These are phyloP conservation scores for Lithophane leautieri DNA, from an alignment of 2,888 invertebrate genomes.

Conservation along the genomic window DNA sequence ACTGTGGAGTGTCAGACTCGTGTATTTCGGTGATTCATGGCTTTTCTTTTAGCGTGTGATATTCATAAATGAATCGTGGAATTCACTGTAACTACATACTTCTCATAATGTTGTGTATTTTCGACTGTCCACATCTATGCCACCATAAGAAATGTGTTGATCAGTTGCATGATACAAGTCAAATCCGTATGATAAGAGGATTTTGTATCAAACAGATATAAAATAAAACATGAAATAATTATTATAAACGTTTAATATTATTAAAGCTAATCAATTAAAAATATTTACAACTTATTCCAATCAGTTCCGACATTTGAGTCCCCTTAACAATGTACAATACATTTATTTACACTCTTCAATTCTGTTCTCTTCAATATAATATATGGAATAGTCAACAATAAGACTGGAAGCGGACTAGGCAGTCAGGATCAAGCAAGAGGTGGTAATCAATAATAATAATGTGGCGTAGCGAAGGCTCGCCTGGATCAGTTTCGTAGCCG, in stretches of 20 bases:
- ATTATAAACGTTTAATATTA: slow-evolving; percentile 76
- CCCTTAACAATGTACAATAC: slow-evolving; percentile 75
- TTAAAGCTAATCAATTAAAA: slow-evolving; percentile 80
- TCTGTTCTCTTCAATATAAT: slow-evolving; percentile 54
- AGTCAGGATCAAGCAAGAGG: neutral
- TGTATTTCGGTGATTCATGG: slow-evolving; percentile 16
- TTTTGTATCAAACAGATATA: neutral
- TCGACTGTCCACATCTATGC: no score
- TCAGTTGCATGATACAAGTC: neutral
- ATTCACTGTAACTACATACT: neutral
- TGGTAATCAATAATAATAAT: neutral
- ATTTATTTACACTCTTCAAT: slow-evolving; percentile 69
- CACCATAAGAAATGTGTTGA: neutral
- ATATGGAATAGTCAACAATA: slow-evolving; percentile 60
- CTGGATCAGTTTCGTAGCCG: slow-evolving; percentile 8
- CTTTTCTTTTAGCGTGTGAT: neutral
- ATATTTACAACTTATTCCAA: slow-evolving; percentile 87
- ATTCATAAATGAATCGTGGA: neutral
- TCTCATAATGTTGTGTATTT: neutral
- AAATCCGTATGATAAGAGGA: neutral
- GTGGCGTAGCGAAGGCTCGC: slow-evolving; percentile 16
- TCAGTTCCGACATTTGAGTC: slow-evolving; percentile 88
- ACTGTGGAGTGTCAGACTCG: slow-evolving; percentile 14
- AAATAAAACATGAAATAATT: slow-evolving; percentile 63
- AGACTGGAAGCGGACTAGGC: slow-evolving; percentile 29